phyloP scores from a whole-genome alignment of 2,888 invertebrate species.

The Clostera curtula region DNA sequence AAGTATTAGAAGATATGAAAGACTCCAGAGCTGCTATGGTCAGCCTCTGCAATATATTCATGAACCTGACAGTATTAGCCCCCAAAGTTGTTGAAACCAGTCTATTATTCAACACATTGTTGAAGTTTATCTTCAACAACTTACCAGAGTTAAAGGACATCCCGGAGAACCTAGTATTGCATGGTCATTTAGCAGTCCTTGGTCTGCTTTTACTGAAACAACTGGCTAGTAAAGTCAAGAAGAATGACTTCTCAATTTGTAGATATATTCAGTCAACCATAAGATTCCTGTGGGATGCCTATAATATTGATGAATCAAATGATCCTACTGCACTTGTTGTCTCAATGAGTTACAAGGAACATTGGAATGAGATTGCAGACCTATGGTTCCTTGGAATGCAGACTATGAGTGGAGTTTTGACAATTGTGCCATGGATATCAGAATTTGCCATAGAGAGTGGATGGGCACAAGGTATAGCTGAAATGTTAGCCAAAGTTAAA shows the following conservation, averaged over 20 bases:
- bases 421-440: slow-evolving; percentile 90
- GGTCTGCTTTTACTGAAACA: slow-evolving; percentile 89
- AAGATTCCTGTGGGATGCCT: slow-evolving; percentile 94
- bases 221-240: slow-evolving; percentile 86
- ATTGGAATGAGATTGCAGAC: slow-evolving; percentile 93
- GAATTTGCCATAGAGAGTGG: slow-evolving; percentile 94
- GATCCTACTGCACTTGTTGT: slow-evolving; percentile 89
- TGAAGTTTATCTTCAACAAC: slow-evolving; percentile 90
- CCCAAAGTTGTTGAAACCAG: slow-evolving; percentile 88
- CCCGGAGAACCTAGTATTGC: slow-evolving; percentile 87
- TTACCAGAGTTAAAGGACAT: slow-evolving; percentile 88
- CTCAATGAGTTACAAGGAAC: slow-evolving; percentile 88
- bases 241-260: slow-evolving; percentile 92
- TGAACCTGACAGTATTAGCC: slow-evolving; percentile 93
- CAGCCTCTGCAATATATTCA: slow-evolving; percentile 92
- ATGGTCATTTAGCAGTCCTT: slow-evolving; percentile 88
- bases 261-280: slow-evolving; percentile 92
- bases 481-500: slow-evolving; percentile 87
- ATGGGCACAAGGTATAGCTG: slow-evolving; percentile 93
- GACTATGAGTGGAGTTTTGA: slow-evolving; percentile 88
- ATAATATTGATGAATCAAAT: slow-evolving; percentile 90
- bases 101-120: slow-evolving; percentile 82
- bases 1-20: slow-evolving; percentile 86
- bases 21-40: slow-evolving; percentile 90
- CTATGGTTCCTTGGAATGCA: slow-evolving; percentile 97